Evolutionary conservation across 2,113 vertebrate genomes (phyloP), one percentile per base, ranked within the genome.

Genomic region (Odontophorus gujanensis): DNA sequence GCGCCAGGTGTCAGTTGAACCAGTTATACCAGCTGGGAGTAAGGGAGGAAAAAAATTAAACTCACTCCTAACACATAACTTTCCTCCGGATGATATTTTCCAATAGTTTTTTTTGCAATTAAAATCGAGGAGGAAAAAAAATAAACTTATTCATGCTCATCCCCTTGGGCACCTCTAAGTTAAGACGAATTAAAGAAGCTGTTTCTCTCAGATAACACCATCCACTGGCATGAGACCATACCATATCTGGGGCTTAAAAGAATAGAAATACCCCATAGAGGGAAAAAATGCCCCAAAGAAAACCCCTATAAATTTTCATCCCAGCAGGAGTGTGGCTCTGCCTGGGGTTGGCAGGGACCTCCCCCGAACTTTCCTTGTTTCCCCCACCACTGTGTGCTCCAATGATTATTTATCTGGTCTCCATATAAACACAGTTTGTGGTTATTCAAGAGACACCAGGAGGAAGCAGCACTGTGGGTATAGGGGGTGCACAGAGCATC

Each of bases 151-250:
- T n/a, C 66, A 50, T 5, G 3, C 10, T 50, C 13, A 2, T 32
- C 38, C 57, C 34, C 63, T 20, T 34, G 10, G 8, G 16, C 0
- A 0, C 47, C n/a, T 50, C 85, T 14, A 62, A 17, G 25, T 5
- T 25, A 48, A 61, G 6, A 2, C 7, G 22, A 26, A 40, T 7
- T 25, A 48, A 61, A 5, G 1, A 4, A 53, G 28, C 1, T 1
- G 18, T 0, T 47, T 45, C 2, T 15, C 5, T 62, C 65, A 43
- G 61, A 19, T 43, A 85, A 4, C 77, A 3, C 17, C 48, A 38
- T 42, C 67, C 20, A 10, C 32, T 3, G 0, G 4, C 50, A 50
- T 30, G 3, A 12, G 63, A 2, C 0, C 0, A 5, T 4, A 5
- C 21, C 77, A 36, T 2, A 63, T 38, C 45, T 43, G 2, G 0